Base-by-base conservation (phyloP, 2,113 vertebrate genomes). In the Oryzias celebensis region DNA sequence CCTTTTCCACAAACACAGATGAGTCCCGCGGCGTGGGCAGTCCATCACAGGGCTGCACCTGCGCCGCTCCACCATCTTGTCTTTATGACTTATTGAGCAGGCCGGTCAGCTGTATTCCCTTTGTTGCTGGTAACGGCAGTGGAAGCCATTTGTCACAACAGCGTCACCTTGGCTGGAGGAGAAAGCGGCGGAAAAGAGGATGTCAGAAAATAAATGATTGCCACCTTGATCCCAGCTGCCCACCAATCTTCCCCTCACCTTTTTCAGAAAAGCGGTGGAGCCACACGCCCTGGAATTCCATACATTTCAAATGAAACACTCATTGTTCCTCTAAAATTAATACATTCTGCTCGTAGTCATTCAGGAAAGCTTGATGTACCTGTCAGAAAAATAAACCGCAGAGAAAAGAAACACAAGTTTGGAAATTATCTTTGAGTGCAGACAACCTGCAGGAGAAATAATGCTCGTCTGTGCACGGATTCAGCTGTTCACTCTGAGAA, bases 231-330 rank as follows among this genome's bases (percentile, higher is more conserved):
- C 71, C 60, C 79, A 76, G 62, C 62, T 62, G 74, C 65, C 62
- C 71, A 65, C 73, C 65, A 59, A 75, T 78, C 68, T 71, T 58
- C 43, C 43, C 42, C 56, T 78, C 44, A 43, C 31, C 51, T 2
- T 52, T 49, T 52, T 68, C 18, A 60, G 52, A 62, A 62, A 60
- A 48, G 52, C 67, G 3, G 52, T 7, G 0, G 44, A 22, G 26
- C 58, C 36, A 58, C 53, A 18, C 62, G 71, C 49, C 47, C 2
- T 61, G 22, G 31, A 65, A 81, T 68, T 42, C 71, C 66, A 58
- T 61, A 71, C 72, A 64, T 71, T 74, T 78, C 65, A 85, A 76
- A 85, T 71, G 68, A 85, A 75, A 65, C 65, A 3, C 52, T 62
- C 65, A 42, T 73, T 73, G 62, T 73, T 71, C 62, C 60, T 6